phyloP scores from a whole-genome alignment of 2,797 vertebrate species.

The Euphonia xanthogaster region DNA sequence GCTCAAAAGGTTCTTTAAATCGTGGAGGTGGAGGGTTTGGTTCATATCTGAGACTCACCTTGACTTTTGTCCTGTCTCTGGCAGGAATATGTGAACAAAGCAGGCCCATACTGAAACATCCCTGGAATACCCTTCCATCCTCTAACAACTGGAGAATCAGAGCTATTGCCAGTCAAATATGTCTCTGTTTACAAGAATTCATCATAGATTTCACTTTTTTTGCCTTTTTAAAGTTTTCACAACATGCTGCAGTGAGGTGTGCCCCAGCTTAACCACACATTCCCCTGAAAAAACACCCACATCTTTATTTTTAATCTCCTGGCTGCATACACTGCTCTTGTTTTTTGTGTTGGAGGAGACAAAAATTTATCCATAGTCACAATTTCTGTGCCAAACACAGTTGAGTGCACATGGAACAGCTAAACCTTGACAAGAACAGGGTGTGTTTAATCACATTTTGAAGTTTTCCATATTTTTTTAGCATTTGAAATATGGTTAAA shows the following conservation, averaged over 20 bases:
- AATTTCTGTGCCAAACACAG: rapidly evolving
- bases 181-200: background rate
- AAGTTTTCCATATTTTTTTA: background rate
- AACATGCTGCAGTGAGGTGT: background rate
- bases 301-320: background rate
- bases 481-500: background rate
- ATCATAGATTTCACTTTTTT: background rate
- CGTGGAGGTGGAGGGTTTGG: no score
- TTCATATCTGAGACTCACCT: background rate
- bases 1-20: background rate
- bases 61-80: background rate
- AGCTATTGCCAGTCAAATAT: background rate
- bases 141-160: background rate
- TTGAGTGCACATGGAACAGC: background rate
- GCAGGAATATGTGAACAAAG: background rate
- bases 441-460: background rate
- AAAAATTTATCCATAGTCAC: background rate
- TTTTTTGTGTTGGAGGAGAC: background rate
- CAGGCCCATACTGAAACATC: background rate
- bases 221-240: background rate
- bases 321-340: background rate
- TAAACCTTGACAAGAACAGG: background rate
- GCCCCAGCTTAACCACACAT: background rate
- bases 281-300: background rate
- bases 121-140: background rate